These are phyloP conservation scores for Porites australiensis DNA, from an alignment of 64 coral and sea anemone species.

Conservation along the genomic window DNA sequence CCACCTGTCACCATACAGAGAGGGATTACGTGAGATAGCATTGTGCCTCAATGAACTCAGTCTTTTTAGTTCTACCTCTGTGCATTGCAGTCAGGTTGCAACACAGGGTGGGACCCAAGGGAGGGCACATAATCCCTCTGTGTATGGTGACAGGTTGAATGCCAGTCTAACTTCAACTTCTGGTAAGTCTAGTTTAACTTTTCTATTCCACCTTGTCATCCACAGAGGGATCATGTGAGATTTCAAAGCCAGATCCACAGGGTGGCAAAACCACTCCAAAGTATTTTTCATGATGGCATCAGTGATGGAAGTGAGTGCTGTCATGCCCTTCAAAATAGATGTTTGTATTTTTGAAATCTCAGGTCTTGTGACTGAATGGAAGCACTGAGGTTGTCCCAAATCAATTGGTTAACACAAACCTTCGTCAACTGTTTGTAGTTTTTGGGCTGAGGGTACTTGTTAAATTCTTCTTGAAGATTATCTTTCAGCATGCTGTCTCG, in stretches of 20 bases:
- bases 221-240: conserved; percentile 4
- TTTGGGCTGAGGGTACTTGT: conserved; percentile 5
- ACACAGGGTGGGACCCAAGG: neutral
- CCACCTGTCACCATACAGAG: neutral
- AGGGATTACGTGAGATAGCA: neutral
- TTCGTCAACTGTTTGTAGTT: conserved; percentile 16
- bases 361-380: neutral
- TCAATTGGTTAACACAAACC: conserved; percentile 14
- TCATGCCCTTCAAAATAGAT: neutral
- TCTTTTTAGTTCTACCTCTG: neutral
- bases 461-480: neutral
- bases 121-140: conserved; percentile 13
- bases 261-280: neutral
- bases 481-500: conserved; percentile 18
- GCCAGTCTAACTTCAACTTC: neutral
- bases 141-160: conserved; percentile 9
- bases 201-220: neutral
- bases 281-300: neutral
- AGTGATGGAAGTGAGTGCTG: neutral
- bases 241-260: neutral
- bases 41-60: neutral
- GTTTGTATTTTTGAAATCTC: conserved; percentile 16
- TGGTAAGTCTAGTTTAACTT: neutral
- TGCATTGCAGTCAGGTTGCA: neutral
- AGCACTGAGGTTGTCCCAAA: conserved; percentile 3